Evolutionary conservation across 2,797 vertebrate genomes (phyloP), one percentile per base, ranked within the genome.

Genomic region (Triplophysa yarkandensis): DNA sequence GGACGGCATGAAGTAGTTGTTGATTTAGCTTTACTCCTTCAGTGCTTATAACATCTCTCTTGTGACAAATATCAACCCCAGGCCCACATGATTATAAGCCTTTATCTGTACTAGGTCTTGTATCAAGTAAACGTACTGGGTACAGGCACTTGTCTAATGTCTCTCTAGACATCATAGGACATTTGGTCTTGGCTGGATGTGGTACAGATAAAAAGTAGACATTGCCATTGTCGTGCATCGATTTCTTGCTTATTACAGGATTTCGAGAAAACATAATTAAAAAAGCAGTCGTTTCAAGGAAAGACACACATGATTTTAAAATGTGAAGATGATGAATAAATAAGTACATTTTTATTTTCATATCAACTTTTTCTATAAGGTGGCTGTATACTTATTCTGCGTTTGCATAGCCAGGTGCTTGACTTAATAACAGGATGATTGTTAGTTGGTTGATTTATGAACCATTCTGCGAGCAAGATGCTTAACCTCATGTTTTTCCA

Each of bases 41-140:
- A 25, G 13, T 21, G 50, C 50, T 57, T 30, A 21, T 69, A 41
- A 3, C 11, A 9, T 30, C 39, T 30, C 36, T 13, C 4, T 69
- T 7, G 2, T 69, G 52, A 43, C 36, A 58, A 8, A 46, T 44
- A 27, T 69, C 23, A n/a, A 58, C 25, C 68, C 25, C 58, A 58
- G 54, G 36, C 55, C 54, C 41, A 36, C 58, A 58, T 70, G 28
- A 58, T 52, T 21, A 48, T 55, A 57, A 65, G 27, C 8, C 19
- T 32, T 76, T 64, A 71, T 57, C 48, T 75, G 46, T 13, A 28
- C 54, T 48, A 63, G 54, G 16, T 50, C 58, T 63, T 50, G 10
- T 74, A n/a, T 75, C 39, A 43, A 52, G 10, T 48, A 27, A 52
- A 52, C 58, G 16, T 30, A 48, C 58, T 27, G 28, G 43, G 32